phyloP scores from a whole-genome alignment of 2,888 invertebrate species.

The Netelia fuscicornis region DNA sequence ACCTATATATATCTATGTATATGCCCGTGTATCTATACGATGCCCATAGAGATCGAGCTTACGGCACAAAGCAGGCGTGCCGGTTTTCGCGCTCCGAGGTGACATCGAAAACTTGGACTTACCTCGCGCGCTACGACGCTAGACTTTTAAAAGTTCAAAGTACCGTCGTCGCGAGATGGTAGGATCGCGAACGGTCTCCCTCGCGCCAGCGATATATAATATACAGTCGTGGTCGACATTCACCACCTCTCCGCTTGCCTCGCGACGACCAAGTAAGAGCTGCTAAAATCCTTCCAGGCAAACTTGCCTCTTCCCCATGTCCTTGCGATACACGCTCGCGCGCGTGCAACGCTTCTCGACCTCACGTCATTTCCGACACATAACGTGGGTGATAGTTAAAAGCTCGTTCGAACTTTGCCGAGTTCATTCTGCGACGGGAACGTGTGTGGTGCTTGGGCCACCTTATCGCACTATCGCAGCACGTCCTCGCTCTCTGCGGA shows the following conservation, averaged over 20 bases:
- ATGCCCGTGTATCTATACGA: not conserved
- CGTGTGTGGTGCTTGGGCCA: constrained; percentile 22
- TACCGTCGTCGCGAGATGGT: constrained; percentile 40
- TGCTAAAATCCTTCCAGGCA: constrained; percentile 58
- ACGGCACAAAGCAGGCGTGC: not conserved
- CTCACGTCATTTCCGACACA: constrained; percentile 69
- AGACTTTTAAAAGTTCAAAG: constrained; percentile 77
- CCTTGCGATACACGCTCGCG: constrained; percentile 10
- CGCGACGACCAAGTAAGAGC: constrained; percentile 27
- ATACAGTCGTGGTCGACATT: not conserved
- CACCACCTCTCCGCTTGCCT: not conserved
- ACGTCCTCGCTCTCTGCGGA: not conserved
- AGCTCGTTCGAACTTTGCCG: constrained; percentile 76
- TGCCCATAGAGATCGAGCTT: constrained; percentile 17
- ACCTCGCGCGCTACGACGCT: constrained; percentile 46
- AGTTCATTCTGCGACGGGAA: constrained; percentile 42
- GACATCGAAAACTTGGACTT: constrained; percentile 69
- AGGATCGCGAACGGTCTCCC: not conserved
- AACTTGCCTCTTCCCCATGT: not conserved
- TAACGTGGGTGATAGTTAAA: constrained; percentile 74
- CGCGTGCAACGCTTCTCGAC: constrained; percentile 41
- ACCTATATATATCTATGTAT: no score
- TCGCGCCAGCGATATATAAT: constrained; percentile 13
- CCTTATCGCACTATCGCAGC: constrained; percentile 4
- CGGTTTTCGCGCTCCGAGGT: constrained; percentile 30